phyloP scores from a whole-genome alignment of 2,797 vertebrate species.

The Pangasius mekongensis region DNA sequence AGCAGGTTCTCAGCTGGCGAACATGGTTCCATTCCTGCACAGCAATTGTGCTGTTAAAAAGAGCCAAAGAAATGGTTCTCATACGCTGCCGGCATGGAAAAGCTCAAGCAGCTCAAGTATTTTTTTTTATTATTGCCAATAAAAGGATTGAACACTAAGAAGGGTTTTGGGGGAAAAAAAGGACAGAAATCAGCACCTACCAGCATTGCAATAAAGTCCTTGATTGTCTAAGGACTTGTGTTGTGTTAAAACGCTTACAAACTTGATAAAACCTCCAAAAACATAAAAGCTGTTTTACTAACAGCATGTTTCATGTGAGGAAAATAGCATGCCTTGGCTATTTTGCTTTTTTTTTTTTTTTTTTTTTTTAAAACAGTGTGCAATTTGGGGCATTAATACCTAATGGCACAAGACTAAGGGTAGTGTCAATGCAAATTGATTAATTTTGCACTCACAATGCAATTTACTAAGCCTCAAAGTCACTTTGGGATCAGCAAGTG shows the following conservation, averaged over 20 bases:
- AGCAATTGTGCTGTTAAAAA: not conserved
- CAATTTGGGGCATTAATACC: not conserved
- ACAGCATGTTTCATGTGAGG: too few relatives aligned
- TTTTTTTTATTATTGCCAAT: not conserved
- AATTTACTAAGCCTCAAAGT: not conserved
- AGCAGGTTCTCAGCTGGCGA: not conserved
- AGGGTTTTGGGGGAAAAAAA: not conserved
- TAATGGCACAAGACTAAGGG: not conserved
- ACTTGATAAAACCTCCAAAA: not conserved
- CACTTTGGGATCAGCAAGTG: not conserved
- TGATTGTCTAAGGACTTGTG: not conserved
- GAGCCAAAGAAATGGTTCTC: not conserved
- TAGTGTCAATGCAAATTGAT: not conserved
- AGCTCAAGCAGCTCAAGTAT: not conserved
- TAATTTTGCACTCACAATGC: not conserved
- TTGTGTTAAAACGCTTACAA: not conserved
- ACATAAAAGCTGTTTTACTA: not conserved
- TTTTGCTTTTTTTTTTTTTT: not conserved
- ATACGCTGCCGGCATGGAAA: not conserved
- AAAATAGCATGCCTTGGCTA: not conserved
- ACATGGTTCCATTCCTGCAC: not conserved
- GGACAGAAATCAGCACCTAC: not conserved
- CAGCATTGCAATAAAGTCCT: not conserved
- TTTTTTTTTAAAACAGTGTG: not conserved
- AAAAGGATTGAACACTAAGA: not conserved